These are phyloP conservation scores for Bradysia coprophila DNA, from an alignment of 1,140 invertebrate species.

Conservation along the genomic window DNA sequence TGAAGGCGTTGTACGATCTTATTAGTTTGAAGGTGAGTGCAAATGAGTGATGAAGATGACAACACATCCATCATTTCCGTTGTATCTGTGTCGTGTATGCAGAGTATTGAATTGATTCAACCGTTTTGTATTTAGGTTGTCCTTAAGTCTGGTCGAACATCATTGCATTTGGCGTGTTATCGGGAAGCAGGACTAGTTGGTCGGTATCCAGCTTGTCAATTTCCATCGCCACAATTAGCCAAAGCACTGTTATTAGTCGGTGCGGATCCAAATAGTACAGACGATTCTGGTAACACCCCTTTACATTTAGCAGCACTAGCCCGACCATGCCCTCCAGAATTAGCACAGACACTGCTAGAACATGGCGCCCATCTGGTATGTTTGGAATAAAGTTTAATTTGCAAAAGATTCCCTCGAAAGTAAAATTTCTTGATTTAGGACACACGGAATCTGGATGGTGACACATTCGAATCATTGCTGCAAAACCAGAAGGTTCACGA, in stretches of 20 bases:
- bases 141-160: conserved; percentile 49
- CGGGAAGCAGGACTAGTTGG: conserved; percentile 32
- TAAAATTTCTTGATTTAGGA: conserved; percentile 28
- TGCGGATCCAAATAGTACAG: conserved; percentile 53
- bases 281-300: conserved; percentile 49
- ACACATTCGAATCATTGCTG: conserved; percentile 55
- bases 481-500: conserved; percentile 36
- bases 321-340: conserved; percentile 38
- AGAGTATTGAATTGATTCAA: no score
- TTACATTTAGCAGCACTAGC: conserved; percentile 19
- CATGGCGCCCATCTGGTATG: conserved; percentile 58
- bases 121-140: conserved; percentile 7
- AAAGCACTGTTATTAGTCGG: conserved; percentile 64
- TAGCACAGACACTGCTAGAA: conserved; percentile 49
- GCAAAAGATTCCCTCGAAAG: not conserved
- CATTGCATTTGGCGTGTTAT: conserved; percentile 67
- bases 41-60: conserved; percentile 12
- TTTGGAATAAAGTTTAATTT: not conserved
- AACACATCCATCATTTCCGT: not conserved
- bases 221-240: conserved; percentile 54
- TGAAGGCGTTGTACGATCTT: conserved; percentile 47
- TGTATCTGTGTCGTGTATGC: no score
- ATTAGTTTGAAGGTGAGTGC: conserved; percentile 52
- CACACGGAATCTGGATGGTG: conserved; percentile 57
- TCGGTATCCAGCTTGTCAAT: conserved; percentile 54